A percentile compares a stretch with the other conserved stretches of the same genome.
These are phyloP conservation scores for Leucosticte australis DNA, from an alignment of 2,113 vertebrate genomes.

Conservation along the genomic window DNA sequence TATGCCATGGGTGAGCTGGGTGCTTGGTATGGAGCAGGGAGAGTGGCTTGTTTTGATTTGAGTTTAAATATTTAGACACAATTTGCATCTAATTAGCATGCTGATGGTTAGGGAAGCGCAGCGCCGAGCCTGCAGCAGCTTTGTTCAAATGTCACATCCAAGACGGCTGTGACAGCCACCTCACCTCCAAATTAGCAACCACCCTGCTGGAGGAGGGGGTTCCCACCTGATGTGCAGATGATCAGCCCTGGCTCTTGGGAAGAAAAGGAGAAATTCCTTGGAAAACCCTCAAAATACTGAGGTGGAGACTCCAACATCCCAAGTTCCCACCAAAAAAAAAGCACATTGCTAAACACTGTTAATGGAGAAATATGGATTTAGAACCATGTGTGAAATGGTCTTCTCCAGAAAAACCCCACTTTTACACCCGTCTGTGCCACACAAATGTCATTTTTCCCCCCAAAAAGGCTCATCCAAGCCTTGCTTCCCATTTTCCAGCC, in stretches of 20 bases:
- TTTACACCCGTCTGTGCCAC: not conserved
- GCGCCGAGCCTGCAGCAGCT: not conserved
- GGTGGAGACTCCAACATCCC: not conserved
- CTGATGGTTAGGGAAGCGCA: not conserved
- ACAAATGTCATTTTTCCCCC: rapidly evolving
- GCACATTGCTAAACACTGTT: not conserved
- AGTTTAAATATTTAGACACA: constrained; percentile 27
- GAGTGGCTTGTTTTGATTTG: not conserved
- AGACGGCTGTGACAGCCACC: not conserved
- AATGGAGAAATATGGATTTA: not conserved
- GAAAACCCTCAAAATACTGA: not conserved
- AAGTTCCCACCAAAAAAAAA: not conserved
- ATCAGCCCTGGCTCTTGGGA: not conserved
- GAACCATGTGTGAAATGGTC: rapidly evolving
- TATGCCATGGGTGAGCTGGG: not conserved
- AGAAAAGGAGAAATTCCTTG: not conserved
- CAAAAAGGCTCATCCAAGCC: not conserved
- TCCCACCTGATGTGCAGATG: not conserved
- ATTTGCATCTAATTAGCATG: constrained; percentile 29
- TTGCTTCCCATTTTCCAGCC: not conserved
- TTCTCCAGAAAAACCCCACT: rapidly evolving
- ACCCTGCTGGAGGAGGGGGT: not conserved
- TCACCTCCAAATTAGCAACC: not conserved
- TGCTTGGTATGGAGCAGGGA: not conserved
- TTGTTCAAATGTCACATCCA: not conserved